These are phyloP conservation scores for Melitaea athalia DNA, from an alignment of 2,888 invertebrate species.

Conservation along the genomic window DNA sequence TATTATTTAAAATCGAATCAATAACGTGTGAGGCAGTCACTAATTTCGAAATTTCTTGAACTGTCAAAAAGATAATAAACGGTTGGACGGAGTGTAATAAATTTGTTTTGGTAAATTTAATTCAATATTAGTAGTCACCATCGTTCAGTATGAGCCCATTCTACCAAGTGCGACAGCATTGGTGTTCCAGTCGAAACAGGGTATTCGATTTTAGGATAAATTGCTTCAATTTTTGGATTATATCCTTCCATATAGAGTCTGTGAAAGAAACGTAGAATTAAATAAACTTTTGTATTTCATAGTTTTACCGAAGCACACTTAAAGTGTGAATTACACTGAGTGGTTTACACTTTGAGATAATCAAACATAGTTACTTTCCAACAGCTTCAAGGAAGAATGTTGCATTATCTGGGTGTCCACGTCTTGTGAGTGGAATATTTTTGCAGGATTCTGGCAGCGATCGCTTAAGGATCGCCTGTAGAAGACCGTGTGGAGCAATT, in stretches of 20 bases:
- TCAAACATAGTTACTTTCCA: slow-evolving; percentile 79
- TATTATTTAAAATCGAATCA: too few species aligned
- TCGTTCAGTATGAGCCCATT: slow-evolving; percentile 90
- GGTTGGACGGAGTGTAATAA: too few species aligned
- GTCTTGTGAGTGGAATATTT: slow-evolving; percentile 88
- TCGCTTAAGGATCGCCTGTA: slow-evolving; percentile 93
- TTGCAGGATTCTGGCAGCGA: slow-evolving; percentile 84
- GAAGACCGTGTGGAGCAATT: slow-evolving; percentile 93
- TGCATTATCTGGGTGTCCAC: slow-evolving; percentile 84
- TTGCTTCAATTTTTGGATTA: slow-evolving; percentile 84
- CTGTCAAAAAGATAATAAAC: too few species aligned
- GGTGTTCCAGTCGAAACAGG: slow-evolving; percentile 94
- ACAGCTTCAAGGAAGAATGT: slow-evolving; percentile 82
- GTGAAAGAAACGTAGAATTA: slow-evolving; percentile 7
- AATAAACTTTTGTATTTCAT: too few species aligned
- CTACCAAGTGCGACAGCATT: slow-evolving; percentile 89
- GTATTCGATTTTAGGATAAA: slow-evolving; percentile 88
- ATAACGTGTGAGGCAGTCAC: too few species aligned
- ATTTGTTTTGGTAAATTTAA: too few species aligned
- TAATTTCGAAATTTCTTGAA: too few species aligned
- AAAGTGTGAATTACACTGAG: too few species aligned
- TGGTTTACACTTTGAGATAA: not conserved
- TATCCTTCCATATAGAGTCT: slow-evolving; percentile 90
- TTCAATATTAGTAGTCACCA: too few species aligned
- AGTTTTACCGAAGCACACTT: too few species aligned